A percentile compares a stretch with the other conserved stretches of the same genome.
Evolutionary conservation across 2,888 invertebrate genomes (phyloP).

Genomic region (Laspeyria flexula): DNA sequence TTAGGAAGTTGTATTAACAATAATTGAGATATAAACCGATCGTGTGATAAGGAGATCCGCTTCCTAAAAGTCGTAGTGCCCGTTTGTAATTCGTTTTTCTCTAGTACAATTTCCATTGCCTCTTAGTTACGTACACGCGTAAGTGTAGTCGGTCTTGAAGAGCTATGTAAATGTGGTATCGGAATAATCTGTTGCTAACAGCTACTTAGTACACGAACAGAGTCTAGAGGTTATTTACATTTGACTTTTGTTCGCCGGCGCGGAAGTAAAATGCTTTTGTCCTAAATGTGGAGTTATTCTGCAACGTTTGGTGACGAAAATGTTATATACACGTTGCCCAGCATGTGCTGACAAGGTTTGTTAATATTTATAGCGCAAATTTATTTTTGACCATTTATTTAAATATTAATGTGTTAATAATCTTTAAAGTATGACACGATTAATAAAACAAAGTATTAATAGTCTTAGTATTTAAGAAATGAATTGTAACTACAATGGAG

Average conservation of each 20-base stretch:
- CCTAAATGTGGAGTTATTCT: constrained; percentile 63
- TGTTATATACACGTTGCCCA: neutral
- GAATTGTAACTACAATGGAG: neutral
- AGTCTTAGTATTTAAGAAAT: too few species aligned
- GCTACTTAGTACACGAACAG: constrained; percentile 62
- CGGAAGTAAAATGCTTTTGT: constrained; percentile 80
- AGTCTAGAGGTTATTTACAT: constrained; percentile 82
- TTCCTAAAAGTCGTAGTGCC: constrained; percentile 67
- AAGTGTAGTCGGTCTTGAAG: constrained; percentile 40
- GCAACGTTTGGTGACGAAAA: constrained; percentile 11
- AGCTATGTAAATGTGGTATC: constrained; percentile 54
- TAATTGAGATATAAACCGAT: constrained; percentile 65
- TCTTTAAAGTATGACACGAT: too few species aligned
- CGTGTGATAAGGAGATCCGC: constrained; percentile 71
- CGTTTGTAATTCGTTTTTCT: constrained; percentile 33
- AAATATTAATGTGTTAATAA: too few species aligned
- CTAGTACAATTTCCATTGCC: constrained; percentile 59
- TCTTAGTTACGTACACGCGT: constrained; percentile 29
- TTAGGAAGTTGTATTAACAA: constrained; percentile 79
- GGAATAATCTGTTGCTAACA: constrained; percentile 56
- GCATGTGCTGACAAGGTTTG: neutral
- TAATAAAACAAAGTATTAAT: too few species aligned
- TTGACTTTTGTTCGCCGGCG: constrained; percentile 78
- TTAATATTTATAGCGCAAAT: neutral
- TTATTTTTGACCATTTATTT: too few species aligned